A percentile compares a stretch with the other conserved stretches of the same genome.
These are phyloP conservation scores for Callopanchax toddi DNA, from an alignment of 2,113 vertebrate species.

Conservation along the genomic window DNA sequence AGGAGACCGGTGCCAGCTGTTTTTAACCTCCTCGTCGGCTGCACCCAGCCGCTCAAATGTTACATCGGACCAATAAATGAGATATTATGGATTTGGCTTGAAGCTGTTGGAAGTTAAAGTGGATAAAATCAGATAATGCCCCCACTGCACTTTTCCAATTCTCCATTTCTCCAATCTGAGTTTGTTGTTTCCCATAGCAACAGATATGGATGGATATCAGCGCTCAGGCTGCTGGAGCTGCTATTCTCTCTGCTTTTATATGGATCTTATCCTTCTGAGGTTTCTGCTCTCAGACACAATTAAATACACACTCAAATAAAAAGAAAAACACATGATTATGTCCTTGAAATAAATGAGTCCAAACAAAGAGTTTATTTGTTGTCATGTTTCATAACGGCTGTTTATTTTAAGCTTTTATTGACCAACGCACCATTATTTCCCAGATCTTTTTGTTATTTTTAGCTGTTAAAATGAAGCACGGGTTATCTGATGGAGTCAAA, in stretches of 20 bases:
- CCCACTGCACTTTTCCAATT: not conserved
- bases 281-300: not conserved
- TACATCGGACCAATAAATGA: slow-evolving; percentile 10
- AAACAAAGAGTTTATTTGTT: too few species aligned
- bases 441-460: too few species aligned
- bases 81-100: slow-evolving; percentile 17
- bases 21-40: slow-evolving; percentile 11
- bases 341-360: too few species aligned
- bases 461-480: too few species aligned
- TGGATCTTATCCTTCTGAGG: not conserved
- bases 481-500: too few species aligned
- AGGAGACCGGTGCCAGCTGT: slow-evolving; percentile 2
- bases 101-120: slow-evolving; percentile 24
- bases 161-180: not conserved
- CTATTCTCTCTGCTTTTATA: not conserved
- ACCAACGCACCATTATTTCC: too few species aligned
- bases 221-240: not conserved
- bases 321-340: too few species aligned
- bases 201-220: not conserved
- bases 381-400: too few species aligned
- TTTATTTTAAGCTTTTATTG: too few species aligned
- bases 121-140: slow-evolving; percentile 3
- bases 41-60: slow-evolving; percentile 9
- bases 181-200: slow-evolving; percentile 18
- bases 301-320: not conserved